Conservation (phyloP, 1,140 invertebrate genomes). For the Brachionus calyciflorus region DNA sequence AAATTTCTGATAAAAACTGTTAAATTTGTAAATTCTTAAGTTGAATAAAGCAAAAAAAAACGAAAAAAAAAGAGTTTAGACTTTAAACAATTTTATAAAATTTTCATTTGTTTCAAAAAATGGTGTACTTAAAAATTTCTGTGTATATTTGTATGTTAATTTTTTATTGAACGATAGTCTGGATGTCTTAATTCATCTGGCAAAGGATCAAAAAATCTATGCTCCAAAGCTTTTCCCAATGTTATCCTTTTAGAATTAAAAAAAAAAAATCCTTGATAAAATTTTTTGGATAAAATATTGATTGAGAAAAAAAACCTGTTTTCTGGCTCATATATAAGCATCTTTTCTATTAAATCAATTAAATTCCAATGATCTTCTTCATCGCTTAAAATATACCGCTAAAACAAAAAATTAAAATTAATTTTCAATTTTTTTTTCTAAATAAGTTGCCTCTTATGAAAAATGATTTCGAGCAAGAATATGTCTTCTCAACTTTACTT, state of each 20-base stretch:
- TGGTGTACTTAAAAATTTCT: too few relatives aligned
- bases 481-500: too few relatives aligned
- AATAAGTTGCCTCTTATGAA: too few relatives aligned
- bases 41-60: slow-evolving; percentile 10
- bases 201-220: slow-evolving; percentile 24
- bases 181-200: not conserved
- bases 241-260: slow-evolving; percentile 23
- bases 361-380: slow-evolving; percentile 80
- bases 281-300: slow-evolving; percentile 73
- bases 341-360: slow-evolving; percentile 77
- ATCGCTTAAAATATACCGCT: slow-evolving; percentile 77
- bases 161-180: not conserved
- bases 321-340: slow-evolving; percentile 40
- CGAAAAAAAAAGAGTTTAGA: too few relatives aligned
- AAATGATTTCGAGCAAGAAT: too few relatives aligned
- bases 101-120: too few relatives aligned
- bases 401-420: not conserved
- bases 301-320: slow-evolving; percentile 85
- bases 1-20: too few relatives aligned
- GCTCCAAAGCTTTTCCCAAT: not conserved
- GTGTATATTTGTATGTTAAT: not conserved
- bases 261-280: slow-evolving; percentile 63
- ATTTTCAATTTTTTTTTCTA: not conserved
- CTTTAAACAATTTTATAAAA: too few relatives aligned
- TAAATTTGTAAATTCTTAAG: too few relatives aligned